Conservation (phyloP, 2,888 invertebrate species). For the Drosophila melanosoma region DNA sequence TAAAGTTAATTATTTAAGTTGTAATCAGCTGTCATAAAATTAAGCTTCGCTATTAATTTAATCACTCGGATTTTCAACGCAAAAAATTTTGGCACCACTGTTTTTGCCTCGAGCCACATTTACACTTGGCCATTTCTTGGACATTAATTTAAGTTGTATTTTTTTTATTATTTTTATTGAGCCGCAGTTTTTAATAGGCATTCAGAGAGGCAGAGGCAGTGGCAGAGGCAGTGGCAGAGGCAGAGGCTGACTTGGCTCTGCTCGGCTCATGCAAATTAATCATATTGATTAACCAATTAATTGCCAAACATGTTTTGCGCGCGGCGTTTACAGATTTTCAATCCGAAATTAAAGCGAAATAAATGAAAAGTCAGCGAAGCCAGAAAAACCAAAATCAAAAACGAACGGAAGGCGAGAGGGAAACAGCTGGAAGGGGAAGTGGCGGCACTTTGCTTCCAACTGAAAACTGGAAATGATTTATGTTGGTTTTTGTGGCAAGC, state of each 20-base stretch:
- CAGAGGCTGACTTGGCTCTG: too few relatives aligned
- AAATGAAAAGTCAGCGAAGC: conserved; percentile 44
- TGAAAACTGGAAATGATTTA: conserved; percentile 74
- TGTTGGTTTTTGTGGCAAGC: conserved; percentile 39
- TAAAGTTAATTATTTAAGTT: background rate
- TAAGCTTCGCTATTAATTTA: background rate
- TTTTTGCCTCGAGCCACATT: background rate
- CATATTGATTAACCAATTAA: conserved; percentile 78
- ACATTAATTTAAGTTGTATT: conserved; percentile 23
- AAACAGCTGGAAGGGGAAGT: background rate
- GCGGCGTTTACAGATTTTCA: conserved; percentile 64
- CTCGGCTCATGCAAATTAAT: conserved; percentile 73
- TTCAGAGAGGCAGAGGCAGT: background rate
- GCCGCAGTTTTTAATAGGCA: conserved; percentile 4
- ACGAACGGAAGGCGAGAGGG: background rate
- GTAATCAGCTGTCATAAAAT: background rate
- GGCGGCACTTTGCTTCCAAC: background rate
- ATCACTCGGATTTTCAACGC: background rate
- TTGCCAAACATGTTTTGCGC: conserved; percentile 71
- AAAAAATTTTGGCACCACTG: conserved; percentile 12
- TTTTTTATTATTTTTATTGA: conserved; percentile 6
- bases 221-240: too few relatives aligned
- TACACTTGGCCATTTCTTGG: conserved; percentile 28
- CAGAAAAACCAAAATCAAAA: conserved; percentile 3
- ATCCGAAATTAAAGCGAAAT: conserved; percentile 69